Percentiles rank a stretch among this genome's conserved stretches.
Evolutionary conservation across 1,140 invertebrate genomes (phyloP).

Genomic region (Microplitis mediator): DNA sequence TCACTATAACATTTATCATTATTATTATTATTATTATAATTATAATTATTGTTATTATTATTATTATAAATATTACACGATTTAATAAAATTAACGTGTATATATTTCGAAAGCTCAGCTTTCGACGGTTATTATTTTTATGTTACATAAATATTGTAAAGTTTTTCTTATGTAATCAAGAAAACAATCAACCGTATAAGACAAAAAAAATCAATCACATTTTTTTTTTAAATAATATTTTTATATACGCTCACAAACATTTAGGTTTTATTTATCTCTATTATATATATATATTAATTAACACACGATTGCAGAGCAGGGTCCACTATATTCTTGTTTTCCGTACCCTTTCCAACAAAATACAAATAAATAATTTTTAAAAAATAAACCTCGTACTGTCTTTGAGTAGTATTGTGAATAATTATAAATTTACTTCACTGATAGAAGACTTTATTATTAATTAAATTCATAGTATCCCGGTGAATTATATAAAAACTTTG

Average conservation of each 20-base stretch:
- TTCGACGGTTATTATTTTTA: slow-evolving; percentile 10
- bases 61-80: slow-evolving; percentile 15
- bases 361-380: background rate
- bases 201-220: background rate
- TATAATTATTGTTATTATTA: slow-evolving; percentile 2
- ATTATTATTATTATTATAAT: background rate
- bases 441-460: too few relatives aligned
- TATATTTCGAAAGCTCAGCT: slow-evolving; percentile 29
- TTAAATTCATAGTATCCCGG: too few relatives aligned
- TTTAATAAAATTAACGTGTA: slow-evolving; percentile 21
- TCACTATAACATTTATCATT: slow-evolving; percentile 8
- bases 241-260: too few relatives aligned
- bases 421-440: too few relatives aligned
- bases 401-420: too few relatives aligned
- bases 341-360: background rate
- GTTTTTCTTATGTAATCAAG: background rate
- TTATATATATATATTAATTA: too few relatives aligned
- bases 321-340: background rate
- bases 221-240: too few relatives aligned
- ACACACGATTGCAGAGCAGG: too few relatives aligned
- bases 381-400: too few relatives aligned
- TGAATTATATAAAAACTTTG: too few relatives aligned
- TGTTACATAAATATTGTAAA: slow-evolving; percentile 9
- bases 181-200: background rate
- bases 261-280: too few relatives aligned